phyloP scores from a whole-genome alignment of 2,113 vertebrate genomes.

The Ahaetulla prasina region DNA sequence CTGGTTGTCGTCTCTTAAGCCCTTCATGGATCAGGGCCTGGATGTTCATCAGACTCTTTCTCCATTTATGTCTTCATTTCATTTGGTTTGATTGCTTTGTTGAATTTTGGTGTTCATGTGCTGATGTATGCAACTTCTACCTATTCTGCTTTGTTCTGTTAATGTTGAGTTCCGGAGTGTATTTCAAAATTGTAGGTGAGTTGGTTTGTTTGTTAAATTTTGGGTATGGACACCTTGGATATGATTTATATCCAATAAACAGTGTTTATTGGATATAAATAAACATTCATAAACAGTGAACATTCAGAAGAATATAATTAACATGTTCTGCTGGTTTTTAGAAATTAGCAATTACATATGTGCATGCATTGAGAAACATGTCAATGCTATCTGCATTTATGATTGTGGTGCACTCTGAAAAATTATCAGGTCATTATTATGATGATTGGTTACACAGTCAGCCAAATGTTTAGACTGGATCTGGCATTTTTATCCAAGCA shows the following conservation, averaged over 20 bases:
- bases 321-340: background rate
- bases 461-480: background rate
- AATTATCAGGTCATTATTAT: background rate
- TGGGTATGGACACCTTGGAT: background rate
- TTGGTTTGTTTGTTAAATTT: background rate
- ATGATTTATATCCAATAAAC: background rate
- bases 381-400: background rate
- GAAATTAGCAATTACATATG: background rate
- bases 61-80: background rate
- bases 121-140: background rate
- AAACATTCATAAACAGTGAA: background rate
- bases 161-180: background rate
- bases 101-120: background rate
- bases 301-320: background rate
- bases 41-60: background rate
- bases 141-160: background rate
- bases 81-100: background rate
- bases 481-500: background rate
- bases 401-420: background rate
- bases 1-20: background rate
- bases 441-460: background rate
- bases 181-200: background rate
- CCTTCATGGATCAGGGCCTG: background rate
- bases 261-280: too few species aligned
- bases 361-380: background rate